Evolutionary conservation across 2,797 vertebrate species (phyloP).

Genomic region (Darevskia nairensis): DNA sequence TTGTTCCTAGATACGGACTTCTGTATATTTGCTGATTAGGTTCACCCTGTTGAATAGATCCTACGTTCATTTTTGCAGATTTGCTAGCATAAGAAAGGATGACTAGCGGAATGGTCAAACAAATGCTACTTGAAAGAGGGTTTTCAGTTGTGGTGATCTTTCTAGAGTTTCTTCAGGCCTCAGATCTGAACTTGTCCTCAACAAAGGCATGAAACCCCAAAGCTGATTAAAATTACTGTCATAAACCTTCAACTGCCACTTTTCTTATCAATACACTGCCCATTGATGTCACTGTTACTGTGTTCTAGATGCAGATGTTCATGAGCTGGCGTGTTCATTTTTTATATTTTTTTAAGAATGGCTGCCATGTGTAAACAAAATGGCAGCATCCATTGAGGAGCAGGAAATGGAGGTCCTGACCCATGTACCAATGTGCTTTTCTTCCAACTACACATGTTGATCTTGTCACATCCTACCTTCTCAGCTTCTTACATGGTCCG

Average conservation of each 20-base stretch:
- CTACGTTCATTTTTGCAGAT: slow-evolving; percentile 48
- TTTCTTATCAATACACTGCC: not conserved
- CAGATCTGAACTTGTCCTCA: not conserved
- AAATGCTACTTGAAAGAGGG: not conserved
- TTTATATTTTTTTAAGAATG: not conserved
- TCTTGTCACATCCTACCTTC: not conserved
- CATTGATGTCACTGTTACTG: not conserved
- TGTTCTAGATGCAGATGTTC: not conserved
- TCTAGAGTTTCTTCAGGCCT: not conserved
- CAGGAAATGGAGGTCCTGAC: not conserved
- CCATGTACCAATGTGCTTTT: not conserved
- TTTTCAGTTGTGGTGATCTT: not conserved
- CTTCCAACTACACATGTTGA: not conserved
- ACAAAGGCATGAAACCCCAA: not conserved
- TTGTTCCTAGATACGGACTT: slow-evolving; percentile 59
- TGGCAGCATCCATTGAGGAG: no score
- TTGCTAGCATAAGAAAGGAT: slow-evolving; percentile 49
- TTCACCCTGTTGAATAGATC: slow-evolving; percentile 42
- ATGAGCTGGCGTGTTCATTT: not conserved
- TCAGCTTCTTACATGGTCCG: not conserved
- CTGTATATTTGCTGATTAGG: slow-evolving; percentile 53
- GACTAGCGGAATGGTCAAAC: not conserved
- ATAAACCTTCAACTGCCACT: not conserved
- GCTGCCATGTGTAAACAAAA: not conserved
- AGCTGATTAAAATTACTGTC: no score